Evolutionary conservation across 2,888 invertebrate species (phyloP), one percentile per base, ranked within the genome.

Genomic region (Plemyria rubiginata): DNA sequence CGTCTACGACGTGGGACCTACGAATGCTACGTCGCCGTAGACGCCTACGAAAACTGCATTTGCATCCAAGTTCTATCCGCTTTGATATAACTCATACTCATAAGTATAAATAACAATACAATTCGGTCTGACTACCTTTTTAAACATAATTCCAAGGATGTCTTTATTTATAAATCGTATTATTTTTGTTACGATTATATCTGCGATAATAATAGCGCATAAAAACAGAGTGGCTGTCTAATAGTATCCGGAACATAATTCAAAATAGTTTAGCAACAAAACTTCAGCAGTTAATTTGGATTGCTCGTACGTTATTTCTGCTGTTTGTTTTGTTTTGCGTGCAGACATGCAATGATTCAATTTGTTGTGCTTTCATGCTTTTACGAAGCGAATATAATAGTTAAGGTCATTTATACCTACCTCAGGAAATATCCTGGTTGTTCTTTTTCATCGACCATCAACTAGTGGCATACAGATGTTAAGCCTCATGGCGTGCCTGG

Each of bases 181-280:
- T 22, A 22, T 22, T 22, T 22, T 32, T 32, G 32, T 8, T 8
- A 6, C 32, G 2, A 15, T 45, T 7, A 11, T 43, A 43, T 16
- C 45, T 8, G 43, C 11, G 3, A 16, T 11, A 45, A 11, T 45
- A 45, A 43, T 9, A 43, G 13, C 43, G 15, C 15, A 16, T 43
- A 43, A 11, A 38, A 38, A 38, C 36, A 38, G 15, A 43, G 15
- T 43, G 43, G 43, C 16, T 15, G 9, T 16, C 43, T 43, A 38
- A 15, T 43, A 15, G 43, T 16, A 43, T 15, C 38, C 28, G 38
- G 9, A 51, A 51, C 43, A 51, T 57, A 43, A 51, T 43, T 57
- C 57, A 51, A 41, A 43, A 51, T 51, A 43, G 57, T 57, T 57
- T 57, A 9, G 16, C 29, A 57, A 57, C 51, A 57, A 57, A 50